A percentile compares a stretch with the other conserved stretches of the same genome.
Evolutionary conservation across 92 coral and sea anemone genomes (phyloP).

Genomic region (Heliopora coerulea): DNA sequence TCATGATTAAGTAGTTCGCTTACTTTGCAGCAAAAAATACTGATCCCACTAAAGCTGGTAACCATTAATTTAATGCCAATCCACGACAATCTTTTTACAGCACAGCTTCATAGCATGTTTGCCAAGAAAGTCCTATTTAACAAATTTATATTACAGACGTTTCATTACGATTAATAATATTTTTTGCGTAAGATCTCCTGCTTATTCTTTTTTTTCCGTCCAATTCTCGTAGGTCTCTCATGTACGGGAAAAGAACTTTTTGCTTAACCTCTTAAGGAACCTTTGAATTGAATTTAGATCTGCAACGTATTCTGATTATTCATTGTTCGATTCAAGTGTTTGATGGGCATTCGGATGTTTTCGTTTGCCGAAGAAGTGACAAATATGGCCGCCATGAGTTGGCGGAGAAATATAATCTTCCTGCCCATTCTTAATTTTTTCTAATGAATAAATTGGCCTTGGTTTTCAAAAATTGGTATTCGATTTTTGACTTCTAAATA

Average conservation of each 20-base stretch:
- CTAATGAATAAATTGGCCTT: conserved; percentile 3
- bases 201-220: no score
- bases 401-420: not conserved
- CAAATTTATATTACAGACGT: conserved; percentile 18
- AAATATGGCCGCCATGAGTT: not conserved
- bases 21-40: no score
- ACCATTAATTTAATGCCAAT: no score
- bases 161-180: no score
- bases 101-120: conserved; percentile 9
- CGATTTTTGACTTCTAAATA: no score
- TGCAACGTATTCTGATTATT: not conserved
- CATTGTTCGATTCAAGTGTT: not conserved
- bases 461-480: not conserved
- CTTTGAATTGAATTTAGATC: not conserved
- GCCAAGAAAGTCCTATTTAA: not conserved
- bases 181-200: no score
- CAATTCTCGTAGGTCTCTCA: no score
- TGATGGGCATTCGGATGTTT: no score
- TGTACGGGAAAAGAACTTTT: no score
- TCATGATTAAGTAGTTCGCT: no score
- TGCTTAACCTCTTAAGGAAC: no score
- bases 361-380: not conserved
- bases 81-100: not conserved
- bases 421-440: not conserved
- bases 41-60: no score